Evolutionary conservation across 2,797 vertebrate species (phyloP), one percentile per base, ranked within the genome.

Genomic region (Eulemur rubriventer): DNA sequence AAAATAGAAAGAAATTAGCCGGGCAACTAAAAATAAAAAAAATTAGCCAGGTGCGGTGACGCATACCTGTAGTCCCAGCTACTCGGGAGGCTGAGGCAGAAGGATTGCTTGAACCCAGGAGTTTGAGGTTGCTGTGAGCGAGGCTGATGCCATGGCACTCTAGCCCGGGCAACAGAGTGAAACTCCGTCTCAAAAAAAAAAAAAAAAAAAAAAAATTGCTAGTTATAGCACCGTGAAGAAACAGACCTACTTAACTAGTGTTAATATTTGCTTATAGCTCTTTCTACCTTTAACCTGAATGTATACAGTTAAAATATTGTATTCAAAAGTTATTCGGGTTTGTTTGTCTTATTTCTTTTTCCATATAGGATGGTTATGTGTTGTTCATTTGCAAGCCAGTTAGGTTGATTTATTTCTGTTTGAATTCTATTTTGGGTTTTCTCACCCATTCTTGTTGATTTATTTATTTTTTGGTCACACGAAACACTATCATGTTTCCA

Each of bases 381-480:
- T 89, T 89, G 91, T 91, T 89, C 33, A 84, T 75, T 89, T 79
- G 35, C 87, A 91, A 89, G 16, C 59, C 8, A 75, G 41, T 69
- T 83, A 76, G 9, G 0, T 91, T 83, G 1, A 24, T 67, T 91
- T 89, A 75, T n/a, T 94, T 89, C 65, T n/a, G 10, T 85, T 85
- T 67, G 28, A 46, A 48, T 79, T 95, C 22, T 4, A 79, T 72
- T 78, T 88, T 67, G 41, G 20, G 10, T 89, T 82, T 91, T 75
- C 46, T 61, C 9, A 13, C 20, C 55, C 35, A 91, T 65, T 94
- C 50, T 46, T 84, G 4, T 38, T 80, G 50, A 52, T 52, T 52
- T 52, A 30, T 50, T 91, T 84, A 72, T 81, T 84, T 94, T 59
- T 89, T 69, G 26, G 28, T 26, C 92, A 28, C 80, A 28, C 89